Percentiles rank a stretch among this genome's conserved stretches.
phyloP scores from a whole-genome alignment of 2,888 invertebrate species.

The Hymenopus coronatus region DNA sequence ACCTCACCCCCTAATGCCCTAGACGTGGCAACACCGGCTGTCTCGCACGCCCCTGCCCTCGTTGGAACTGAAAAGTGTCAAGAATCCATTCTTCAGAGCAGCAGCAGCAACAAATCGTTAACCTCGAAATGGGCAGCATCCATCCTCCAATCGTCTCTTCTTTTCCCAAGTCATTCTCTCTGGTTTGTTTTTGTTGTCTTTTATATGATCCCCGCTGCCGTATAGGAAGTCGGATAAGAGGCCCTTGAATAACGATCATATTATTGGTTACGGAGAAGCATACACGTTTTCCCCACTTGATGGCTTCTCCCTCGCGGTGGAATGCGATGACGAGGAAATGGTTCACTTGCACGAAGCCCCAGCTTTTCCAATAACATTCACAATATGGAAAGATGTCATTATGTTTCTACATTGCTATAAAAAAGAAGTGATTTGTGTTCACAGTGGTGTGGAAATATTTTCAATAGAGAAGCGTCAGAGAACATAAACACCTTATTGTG shows the following conservation, averaged over 20 bases:
- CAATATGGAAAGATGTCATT: not conserved
- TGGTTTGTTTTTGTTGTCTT: not conserved
- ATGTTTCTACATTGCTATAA: not conserved
- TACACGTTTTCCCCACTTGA: not conserved
- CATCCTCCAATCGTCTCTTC: not conserved
- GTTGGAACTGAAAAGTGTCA: not conserved
- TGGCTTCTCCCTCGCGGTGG: not conserved
- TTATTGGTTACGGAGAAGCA: not conserved
- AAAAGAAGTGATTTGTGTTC: not conserved
- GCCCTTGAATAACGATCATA: not conserved
- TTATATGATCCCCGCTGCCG: not conserved
- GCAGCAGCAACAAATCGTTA: not conserved
- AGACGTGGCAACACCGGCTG: too few species aligned
- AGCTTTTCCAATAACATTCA: not conserved
- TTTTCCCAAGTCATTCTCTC: not conserved
- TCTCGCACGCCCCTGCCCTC: not conserved
- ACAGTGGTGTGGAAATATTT: not conserved
- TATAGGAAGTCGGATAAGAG: not conserved
- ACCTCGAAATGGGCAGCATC: not conserved
- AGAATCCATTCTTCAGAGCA: not conserved
- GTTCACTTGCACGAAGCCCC: not conserved
- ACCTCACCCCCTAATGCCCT: too few species aligned
- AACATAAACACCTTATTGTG: too few species aligned
- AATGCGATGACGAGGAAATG: not conserved
- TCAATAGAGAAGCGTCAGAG: too few species aligned